Percentiles rank a stretch among this genome's conserved stretches.
Conservation (phyloP, 2,797 vertebrate species). For the Enteromius fasciolatus region DNA sequence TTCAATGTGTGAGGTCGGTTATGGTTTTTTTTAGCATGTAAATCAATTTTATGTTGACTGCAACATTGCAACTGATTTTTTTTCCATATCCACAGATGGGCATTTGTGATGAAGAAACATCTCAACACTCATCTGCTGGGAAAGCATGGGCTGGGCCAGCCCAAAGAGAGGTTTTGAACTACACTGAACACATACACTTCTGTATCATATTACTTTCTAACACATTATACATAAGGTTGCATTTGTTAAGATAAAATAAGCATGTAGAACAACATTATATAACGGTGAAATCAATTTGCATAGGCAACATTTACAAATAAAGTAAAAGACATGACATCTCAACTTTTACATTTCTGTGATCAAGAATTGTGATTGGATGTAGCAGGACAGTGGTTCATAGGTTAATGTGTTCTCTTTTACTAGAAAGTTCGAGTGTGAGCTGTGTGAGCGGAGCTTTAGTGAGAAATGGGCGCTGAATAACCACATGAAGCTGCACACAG, state of each 20-base stretch:
- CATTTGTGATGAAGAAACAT: conserved; percentile 99
- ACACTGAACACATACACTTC: background rate
- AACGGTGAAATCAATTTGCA: background rate
- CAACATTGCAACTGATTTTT: background rate
- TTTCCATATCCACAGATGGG: conserved; percentile 79
- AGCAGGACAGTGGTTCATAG: conserved; percentile 59
- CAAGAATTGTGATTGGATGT: background rate
- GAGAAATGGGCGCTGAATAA: conserved; percentile 99
- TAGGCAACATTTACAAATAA: background rate
- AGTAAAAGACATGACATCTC: background rate
- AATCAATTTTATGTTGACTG: background rate
- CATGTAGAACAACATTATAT: background rate
- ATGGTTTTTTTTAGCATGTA: background rate
- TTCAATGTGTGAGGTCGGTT: background rate
- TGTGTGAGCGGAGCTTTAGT: conserved; percentile 94
- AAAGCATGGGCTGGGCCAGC: conserved; percentile 94
- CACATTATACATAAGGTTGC: background rate
- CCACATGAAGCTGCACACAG: conserved; percentile 98
- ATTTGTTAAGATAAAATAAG: background rate
- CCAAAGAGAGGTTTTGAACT: conserved; percentile 88
- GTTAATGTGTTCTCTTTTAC: conserved; percentile 45
- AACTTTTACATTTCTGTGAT: background rate
- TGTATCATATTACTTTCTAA: background rate
- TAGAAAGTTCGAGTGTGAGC: conserved; percentile 94
- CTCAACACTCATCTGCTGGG: conserved; percentile 95